Evolutionary conservation across 2,888 invertebrate genomes (phyloP).

Genomic region (Exocentrus adspersus): DNA sequence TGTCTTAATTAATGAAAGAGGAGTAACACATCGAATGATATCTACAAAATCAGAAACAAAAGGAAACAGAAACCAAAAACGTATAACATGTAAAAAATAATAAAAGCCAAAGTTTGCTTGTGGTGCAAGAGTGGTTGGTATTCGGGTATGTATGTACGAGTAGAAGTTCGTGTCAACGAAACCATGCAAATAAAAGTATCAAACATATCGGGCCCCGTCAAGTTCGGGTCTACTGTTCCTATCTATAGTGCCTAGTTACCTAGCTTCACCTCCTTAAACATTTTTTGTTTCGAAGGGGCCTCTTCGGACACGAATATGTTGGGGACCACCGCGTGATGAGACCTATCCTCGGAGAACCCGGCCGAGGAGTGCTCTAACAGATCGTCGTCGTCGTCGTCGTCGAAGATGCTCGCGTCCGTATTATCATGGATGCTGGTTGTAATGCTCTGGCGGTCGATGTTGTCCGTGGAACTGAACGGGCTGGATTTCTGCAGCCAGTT

Average conservation of each 20-base stretch:
- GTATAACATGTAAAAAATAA: constrained; percentile 41
- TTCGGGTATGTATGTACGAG: constrained; percentile 29
- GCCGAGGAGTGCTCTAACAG: constrained; percentile 41
- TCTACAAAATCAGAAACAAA: constrained; percentile 46
- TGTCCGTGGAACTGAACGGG: constrained; percentile 56
- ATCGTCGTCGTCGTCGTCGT: constrained; percentile 53
- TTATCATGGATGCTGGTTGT: constrained; percentile 45
- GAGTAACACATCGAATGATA: constrained; percentile 43
- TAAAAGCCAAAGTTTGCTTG: constrained; percentile 58
- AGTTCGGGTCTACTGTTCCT: constrained; percentile 42
- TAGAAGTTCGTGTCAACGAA: constrained; percentile 27
- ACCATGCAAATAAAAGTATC: constrained; percentile 53
- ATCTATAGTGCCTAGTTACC: constrained; percentile 27
- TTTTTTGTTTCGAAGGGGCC: constrained; percentile 2
- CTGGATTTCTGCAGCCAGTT: constrained; percentile 60
- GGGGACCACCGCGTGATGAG: constrained; percentile 44
- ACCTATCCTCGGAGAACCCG: constrained; percentile 35
- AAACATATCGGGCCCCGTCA: constrained; percentile 63
- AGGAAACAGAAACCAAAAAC: constrained; percentile 40
- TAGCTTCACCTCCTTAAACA: not conserved
- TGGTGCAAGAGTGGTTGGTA: constrained; percentile 48
- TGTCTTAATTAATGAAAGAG: constrained; percentile 26
- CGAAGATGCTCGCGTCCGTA: constrained; percentile 49
- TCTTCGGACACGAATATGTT: constrained; percentile 50
- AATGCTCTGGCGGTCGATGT: constrained; percentile 46